These are phyloP conservation scores for Dorcus parallelipipedus DNA, from an alignment of 2,888 invertebrate species.

Conservation along the genomic window DNA sequence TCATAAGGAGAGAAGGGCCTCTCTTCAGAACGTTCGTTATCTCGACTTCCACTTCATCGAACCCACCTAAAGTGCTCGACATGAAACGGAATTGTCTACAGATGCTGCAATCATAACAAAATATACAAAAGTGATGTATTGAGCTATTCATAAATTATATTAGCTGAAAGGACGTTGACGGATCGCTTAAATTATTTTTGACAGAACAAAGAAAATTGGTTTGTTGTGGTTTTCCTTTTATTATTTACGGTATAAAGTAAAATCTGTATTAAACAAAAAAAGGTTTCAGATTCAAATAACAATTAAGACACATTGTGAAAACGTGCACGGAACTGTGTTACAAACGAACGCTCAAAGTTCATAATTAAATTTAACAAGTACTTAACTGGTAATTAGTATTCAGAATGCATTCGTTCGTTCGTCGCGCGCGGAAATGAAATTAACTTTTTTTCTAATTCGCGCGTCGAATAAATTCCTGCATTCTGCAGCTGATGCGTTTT, in stretches of 20 bases:
- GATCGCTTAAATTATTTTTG: too few relatives aligned
- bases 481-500: slow-evolving; percentile 2
- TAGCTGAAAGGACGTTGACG: too few relatives aligned
- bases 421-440: slow-evolving; percentile 8
- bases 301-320: neutral
- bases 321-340: neutral
- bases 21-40: slow-evolving; percentile 10
- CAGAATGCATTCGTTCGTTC: slow-evolving; percentile 9
- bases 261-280: too few relatives aligned
- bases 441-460: slow-evolving; percentile 8
- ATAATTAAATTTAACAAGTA: slow-evolving; percentile 13
- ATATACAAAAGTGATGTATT: too few relatives aligned
- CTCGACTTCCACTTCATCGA: slow-evolving; percentile 18
- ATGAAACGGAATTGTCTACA: neutral
- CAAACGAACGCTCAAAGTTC: slow-evolving; percentile 3
- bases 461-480: neutral
- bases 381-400: slow-evolving; percentile 12
- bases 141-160: too few relatives aligned
- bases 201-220: too few relatives aligned
- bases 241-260: too few relatives aligned
- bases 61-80: slow-evolving; percentile 7
- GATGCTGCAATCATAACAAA: neutral
- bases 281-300: too few relatives aligned
- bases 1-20: neutral
- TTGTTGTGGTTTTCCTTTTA: too few relatives aligned